Evolutionary conservation across 2,113 vertebrate species (phyloP), one percentile per base, ranked within the genome.

Genomic region (Dermatemys mawii): DNA sequence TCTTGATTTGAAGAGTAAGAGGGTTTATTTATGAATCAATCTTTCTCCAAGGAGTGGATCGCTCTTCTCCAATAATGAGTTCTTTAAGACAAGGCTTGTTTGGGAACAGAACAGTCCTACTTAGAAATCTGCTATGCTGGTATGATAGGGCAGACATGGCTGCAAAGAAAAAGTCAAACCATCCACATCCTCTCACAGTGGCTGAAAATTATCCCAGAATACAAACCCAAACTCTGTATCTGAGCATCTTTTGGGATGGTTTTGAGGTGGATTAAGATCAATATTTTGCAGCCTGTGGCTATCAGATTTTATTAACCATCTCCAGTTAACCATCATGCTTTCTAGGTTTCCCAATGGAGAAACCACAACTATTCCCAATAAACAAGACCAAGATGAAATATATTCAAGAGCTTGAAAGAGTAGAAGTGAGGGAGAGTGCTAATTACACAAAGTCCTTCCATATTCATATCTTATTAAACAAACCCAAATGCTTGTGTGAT

Each of bases 1-100:
- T 21, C 90, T 80, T 78, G 78, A 81, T 91, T 89, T 75, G 16
- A 89, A 63, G n/a, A 29, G 78, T 63, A 86, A 90, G 24, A 90
- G 55, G 5, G 0, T 19, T 80, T 87, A 79, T n/a, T 67, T 87
- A 79, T 46, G 17, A 57, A 70, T 13, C 93, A 6, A 50, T 89
- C 17, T 1, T 26, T 14, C 44, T 80, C 55, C 5, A 3, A 1
- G 32, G 73, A 38, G 22, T 46, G 27, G 26, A 2, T 1, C 29
- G 38, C 14, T 46, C 22, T 80, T 78, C 86, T 46, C 35, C 60
- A 50, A 78, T 55, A 17, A 54, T 55, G 55, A 11, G 17, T 8
- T 57, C 48, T 83, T 70, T 70, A 16, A 24, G 70, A 70, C 11
- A 57, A 49, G 4, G 46, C 5, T 70, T 22, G 63, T 48, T 88